phyloP scores from a whole-genome alignment of 2,888 invertebrate species.

The Pilophorus perplexus region DNA sequence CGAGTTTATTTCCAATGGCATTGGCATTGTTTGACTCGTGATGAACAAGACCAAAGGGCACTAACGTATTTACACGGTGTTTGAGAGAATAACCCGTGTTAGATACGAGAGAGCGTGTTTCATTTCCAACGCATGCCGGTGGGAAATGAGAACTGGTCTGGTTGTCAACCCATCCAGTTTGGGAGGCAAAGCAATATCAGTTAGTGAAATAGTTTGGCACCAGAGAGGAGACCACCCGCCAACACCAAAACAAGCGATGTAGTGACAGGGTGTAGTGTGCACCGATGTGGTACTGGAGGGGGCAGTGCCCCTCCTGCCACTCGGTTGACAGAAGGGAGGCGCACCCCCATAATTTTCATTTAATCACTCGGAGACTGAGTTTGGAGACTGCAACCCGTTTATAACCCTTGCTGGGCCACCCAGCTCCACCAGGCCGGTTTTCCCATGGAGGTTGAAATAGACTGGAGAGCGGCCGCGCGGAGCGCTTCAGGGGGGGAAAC shows the following conservation, averaged over 20 bases:
- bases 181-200: constrained; percentile 16
- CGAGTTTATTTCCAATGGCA: too few species aligned
- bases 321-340: neutral
- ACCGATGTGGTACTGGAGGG: too few species aligned
- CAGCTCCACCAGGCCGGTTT: neutral
- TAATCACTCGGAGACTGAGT: constrained; percentile 4
- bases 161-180: constrained; percentile 1
- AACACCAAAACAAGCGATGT: neutral
- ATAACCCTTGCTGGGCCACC: neutral
- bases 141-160: constrained; percentile 9
- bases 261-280: too few species aligned
- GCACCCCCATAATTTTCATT: constrained; percentile 19
- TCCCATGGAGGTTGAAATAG: neutral
- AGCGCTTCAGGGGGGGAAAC: neutral
- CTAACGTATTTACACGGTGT: neutral
- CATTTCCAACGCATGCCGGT: constrained; percentile 20
- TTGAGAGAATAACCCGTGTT: neutral
- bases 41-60: too few species aligned
- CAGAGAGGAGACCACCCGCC: neutral
- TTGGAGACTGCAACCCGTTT: neutral
- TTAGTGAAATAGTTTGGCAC: constrained; percentile 16
- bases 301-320: too few species aligned
- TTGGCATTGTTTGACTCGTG: too few species aligned
- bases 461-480: neutral
- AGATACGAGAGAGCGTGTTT: neutral